Base-by-base conservation (phyloP, 2,797 vertebrate genomes). In the Momotus momota region DNA sequence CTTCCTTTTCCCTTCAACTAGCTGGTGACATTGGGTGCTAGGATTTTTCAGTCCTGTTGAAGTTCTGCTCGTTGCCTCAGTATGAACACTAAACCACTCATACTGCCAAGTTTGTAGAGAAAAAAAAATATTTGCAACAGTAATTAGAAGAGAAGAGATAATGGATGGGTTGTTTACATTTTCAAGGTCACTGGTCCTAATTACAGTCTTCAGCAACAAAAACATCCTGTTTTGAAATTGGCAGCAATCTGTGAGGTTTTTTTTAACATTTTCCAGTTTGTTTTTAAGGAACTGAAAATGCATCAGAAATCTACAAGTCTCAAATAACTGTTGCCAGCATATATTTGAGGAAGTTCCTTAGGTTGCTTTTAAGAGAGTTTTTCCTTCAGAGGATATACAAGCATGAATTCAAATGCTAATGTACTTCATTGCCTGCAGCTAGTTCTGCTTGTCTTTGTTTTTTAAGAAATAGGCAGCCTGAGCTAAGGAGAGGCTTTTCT, bases 151-250 rank as follows among this genome's bases (percentile, higher is more conserved):
- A 78, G 40, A 90, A 88, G 91, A 85, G 25, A 78, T 78, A 86
- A 65, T 66, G 61, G 82, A 73, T 64, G 60, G 16, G 43, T 89
- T 93, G 87, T 73, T 97, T 83, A 72, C 61, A 57, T 94, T 97
- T 85, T 81, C 85, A 74, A 90, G 77, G 89, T 87, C 86, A 80
- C 33, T 97, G 73, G 25, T 97, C 95, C 95, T 81, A 61, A 88
- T 87, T 90, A 48, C 82, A 85, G 84, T 75, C 49, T 64, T 88
- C 70, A 86, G 66, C 83, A 95, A 74, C 82, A 95, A 96, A 94
- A 97, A 92, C 80, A 89, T 93, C 93, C 86, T 97, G 87, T 72
- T 94, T 92, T 73, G 81, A 90, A 96, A 93, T 83, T 92, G 64
- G 74, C 74, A 95, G 62, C 14, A 19, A 26, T 89, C 14, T 60